Conservation (phyloP, 2,113 vertebrate genomes). For the Semnopithecus entellus region DNA sequence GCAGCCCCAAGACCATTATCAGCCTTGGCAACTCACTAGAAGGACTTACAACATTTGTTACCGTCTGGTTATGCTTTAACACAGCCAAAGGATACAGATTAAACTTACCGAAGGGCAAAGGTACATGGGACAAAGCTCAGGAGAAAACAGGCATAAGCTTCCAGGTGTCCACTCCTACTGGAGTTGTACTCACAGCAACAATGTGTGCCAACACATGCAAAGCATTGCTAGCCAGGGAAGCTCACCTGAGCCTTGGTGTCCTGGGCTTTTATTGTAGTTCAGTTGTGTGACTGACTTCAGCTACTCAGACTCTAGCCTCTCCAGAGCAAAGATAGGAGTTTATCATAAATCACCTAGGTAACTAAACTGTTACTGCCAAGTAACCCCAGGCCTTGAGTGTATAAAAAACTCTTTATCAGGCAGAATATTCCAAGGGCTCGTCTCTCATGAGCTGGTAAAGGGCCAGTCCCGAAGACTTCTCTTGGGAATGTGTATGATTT, state of each 20-base stretch:
- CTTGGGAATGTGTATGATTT: not conserved
- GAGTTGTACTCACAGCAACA: not conserved
- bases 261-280: not conserved
- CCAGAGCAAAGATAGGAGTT: not conserved
- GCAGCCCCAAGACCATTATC: not conserved
- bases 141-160: not conserved
- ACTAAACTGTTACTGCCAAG: not conserved
- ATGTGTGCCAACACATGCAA: fast-evolving
- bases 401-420: not conserved
- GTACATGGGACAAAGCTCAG: not conserved
- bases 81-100: not conserved
- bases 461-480: not conserved
- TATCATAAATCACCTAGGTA: not conserved
- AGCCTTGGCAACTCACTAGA: not conserved
- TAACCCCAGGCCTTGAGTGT: not conserved
- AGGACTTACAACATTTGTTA: not conserved
- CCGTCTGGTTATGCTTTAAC: not conserved
- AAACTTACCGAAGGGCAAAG: not conserved
- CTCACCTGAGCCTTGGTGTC: not conserved
- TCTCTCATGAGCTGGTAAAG: not conserved
- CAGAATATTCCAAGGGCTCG: not conserved
- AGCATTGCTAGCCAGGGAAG: not conserved
- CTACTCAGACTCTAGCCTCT: not conserved
- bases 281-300: not conserved
- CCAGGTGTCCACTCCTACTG: not conserved